These are phyloP conservation scores for Nemurella pictetii DNA, from an alignment of 2,888 invertebrate species.

Conservation along the genomic window DNA sequence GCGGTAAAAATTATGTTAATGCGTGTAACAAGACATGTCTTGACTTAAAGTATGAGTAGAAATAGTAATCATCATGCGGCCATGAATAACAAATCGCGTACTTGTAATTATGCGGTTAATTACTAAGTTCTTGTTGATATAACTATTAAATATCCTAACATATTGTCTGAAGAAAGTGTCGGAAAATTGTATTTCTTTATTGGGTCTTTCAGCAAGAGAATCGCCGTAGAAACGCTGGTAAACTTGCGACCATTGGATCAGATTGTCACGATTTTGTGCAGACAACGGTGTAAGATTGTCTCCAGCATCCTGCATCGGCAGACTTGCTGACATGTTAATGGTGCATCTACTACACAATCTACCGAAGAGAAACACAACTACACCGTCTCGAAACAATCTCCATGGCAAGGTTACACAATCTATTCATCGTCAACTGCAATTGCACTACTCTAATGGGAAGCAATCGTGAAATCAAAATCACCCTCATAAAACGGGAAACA, in stretches of 20 bases:
- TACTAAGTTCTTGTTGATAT: neutral
- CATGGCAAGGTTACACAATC: neutral
- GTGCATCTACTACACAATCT: neutral
- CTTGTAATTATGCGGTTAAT: neutral
- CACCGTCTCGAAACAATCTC: neutral
- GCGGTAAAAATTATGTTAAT: neutral
- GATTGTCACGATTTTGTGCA: neutral
- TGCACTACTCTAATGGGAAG: neutral
- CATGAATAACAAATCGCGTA: neutral
- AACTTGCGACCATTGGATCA: neutral
- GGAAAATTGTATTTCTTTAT: no score
- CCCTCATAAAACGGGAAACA: neutral
- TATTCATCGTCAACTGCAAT: neutral
- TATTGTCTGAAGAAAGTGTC: no score
- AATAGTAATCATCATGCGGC: neutral
- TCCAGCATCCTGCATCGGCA: no score
- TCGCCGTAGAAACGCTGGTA: neutral
- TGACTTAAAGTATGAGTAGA: neutral
- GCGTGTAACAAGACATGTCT: neutral
- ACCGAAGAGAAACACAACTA: neutral
- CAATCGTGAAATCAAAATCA: neutral
- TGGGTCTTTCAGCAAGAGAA: neutral
- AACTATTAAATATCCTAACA: no score
- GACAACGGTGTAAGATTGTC: neutral
- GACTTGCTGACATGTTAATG: neutral